Evolutionary conservation across 1,140 invertebrate genomes (phyloP), one percentile per base, ranked within the genome.

Genomic region (Drosophila mayri): DNA sequence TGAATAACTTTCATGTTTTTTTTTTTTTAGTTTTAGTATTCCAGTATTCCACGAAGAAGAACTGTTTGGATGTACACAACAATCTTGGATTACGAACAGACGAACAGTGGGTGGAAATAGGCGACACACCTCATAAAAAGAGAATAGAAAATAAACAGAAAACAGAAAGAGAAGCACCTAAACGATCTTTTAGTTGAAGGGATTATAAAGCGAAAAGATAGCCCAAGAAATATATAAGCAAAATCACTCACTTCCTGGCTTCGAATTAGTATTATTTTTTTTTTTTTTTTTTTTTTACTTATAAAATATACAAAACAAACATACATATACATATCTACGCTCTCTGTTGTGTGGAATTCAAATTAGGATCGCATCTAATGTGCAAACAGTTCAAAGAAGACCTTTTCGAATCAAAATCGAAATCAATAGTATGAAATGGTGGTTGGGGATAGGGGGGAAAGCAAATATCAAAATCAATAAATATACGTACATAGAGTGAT

Each of bases 1-100:
- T 71, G 66, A 71, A 71, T 70, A 71, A 70, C 65, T 71, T 71
- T 47, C 65, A 70, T 71, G 50, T 58, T 54, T 55, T 40, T 71
- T 55, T 40, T 71, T 18, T 38, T 46, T 70, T 65, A 35, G 52
- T 62, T n/a, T 59, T 41, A 72, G 47, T 72, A 50, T 72, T 72
- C 66, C 52, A 60, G 55, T 72, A 50, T 72, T 72, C 70, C 52
- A 60, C 68, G 65, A 75, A 73, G 58, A 62, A 62, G 50, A 75
- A 73, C 22, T 37, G 32, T 61, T 67, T 67, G 28, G 12, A 67
- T 61, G 41, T 37, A 57, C 54, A 25, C 52, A 62, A 52, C 40
- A 74, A 44, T 74, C 71, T 74, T 74, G 71, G 47, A 44, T 73
- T 62, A 73, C 70, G 50, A 22, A 72, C 44, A 50, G 35, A 38